Base-by-base conservation (phyloP, 2,888 invertebrate genomes). In the Yponomeuta malinellus region DNA sequence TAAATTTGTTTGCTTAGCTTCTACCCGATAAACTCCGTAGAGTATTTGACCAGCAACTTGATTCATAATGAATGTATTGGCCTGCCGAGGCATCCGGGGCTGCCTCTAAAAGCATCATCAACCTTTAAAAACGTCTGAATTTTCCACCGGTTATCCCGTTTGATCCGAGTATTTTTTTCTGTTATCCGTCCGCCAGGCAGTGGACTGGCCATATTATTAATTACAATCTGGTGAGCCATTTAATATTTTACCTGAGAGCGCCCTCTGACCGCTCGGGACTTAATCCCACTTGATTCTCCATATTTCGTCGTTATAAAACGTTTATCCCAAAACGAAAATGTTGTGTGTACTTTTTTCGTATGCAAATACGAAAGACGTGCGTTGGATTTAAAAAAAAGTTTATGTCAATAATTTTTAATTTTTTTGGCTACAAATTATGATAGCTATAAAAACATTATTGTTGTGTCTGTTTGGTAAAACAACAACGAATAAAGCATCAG, bases 191-290 rank as follows among this genome's bases (percentile, higher is more conserved):
- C 78, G 76, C 78, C 73, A 78, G 81, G 70, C 43, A 76, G 79
- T 78, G 77, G 79, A 78, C 79, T 83, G 80, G 79, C 80, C 84
- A 83, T 85, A 89, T 90, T 90, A 90, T 90, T 90, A 90, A 90
- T 90, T 89, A 86, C 80, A 82, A 84, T 10, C 70, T 84, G 84
- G 83, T 86, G 83, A 79, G 85, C 81, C 85, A 80, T 86, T 89
- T 86, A 88, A 89, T 89, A 90, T 88, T 90, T 89, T 81, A 89
- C 86, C 83, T 82, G 83, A 83, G 87, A 85, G 83, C 85, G 83
- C 81, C 83, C 83, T 82, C 81, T 79, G 79, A 81, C 83, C 85
- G 78, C 81, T 82, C 63, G 77, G 80, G 80, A 82, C 84, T 83
- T 88, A 88, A 89, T 86, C 85, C 76, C 81, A 81, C 86, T 87